Conservation (phyloP, 1,140 invertebrate species). For the Neomicropteryx cornuta region DNA sequence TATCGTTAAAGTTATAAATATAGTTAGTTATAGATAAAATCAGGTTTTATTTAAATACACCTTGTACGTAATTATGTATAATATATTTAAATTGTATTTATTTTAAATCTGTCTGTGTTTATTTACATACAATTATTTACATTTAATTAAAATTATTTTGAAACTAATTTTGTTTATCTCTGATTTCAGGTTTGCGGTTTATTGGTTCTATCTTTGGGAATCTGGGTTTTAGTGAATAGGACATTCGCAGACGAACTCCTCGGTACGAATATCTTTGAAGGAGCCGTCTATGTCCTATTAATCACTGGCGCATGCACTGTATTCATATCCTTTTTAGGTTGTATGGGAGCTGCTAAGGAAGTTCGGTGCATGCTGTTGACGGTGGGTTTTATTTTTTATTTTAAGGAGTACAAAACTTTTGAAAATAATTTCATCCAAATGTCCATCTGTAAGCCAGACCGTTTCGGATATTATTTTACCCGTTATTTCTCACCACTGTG, state of each 20-base stretch:
- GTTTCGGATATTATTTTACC: too few species aligned
- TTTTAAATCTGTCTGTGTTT: too few species aligned
- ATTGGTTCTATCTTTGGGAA: conserved; percentile 59
- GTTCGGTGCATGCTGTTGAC: conserved; percentile 81
- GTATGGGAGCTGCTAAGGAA: conserved; percentile 76
- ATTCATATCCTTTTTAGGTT: conserved; percentile 74
- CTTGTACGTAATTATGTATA: neutral
- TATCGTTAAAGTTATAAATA: too few species aligned
- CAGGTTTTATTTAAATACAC: neutral
- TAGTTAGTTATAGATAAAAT: neutral
- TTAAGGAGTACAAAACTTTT: too few species aligned
- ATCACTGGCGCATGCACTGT: conserved; percentile 65
- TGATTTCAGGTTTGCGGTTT: conserved; percentile 63
- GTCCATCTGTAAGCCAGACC: too few species aligned
- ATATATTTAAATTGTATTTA: conserved; percentile 2
- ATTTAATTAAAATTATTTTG: neutral
- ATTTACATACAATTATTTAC: conserved; percentile 1
- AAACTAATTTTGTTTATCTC: conserved; percentile 6
- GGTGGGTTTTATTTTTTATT: conserved; percentile 39
- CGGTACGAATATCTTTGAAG: conserved; percentile 72
- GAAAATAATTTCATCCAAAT: too few species aligned
- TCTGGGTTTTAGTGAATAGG: conserved; percentile 74
- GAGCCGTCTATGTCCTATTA: conserved; percentile 70
- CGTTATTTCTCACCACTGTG: too few species aligned
- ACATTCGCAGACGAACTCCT: conserved; percentile 72